Evolutionary conservation across 2,113 vertebrate species (phyloP).

Genomic region (Gavia stellata): DNA sequence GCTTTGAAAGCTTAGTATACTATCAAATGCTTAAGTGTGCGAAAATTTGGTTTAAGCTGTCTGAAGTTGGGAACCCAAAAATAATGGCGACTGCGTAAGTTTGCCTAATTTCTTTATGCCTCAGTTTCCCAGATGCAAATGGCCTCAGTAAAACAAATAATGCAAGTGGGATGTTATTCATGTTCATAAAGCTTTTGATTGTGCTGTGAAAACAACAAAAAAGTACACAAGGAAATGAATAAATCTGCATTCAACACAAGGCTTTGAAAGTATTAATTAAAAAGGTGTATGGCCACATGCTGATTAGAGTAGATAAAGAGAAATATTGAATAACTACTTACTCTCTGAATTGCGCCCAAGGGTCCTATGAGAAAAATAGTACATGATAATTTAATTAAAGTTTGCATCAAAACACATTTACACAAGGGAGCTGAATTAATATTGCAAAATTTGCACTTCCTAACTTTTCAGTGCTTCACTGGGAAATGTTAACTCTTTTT

Average conservation of each 20-base stretch:
- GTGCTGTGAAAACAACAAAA: neutral
- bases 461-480: neutral
- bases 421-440: neutral
- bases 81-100: neutral
- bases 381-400: conserved; percentile 56
- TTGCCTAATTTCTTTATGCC: neutral
- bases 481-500: neutral
- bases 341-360: conserved; percentile 10
- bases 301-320: conserved; percentile 38
- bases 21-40: neutral
- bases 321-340: conserved; percentile 38
- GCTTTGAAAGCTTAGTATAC: neutral
- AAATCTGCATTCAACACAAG: neutral
- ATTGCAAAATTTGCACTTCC: neutral
- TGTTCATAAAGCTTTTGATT: neutral
- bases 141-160: neutral
- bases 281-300: conserved; percentile 32
- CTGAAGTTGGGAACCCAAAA: neutral
- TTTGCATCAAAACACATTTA: conserved; percentile 40
- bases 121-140: neutral
- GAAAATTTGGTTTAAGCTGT: neutral
- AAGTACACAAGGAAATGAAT: neutral
- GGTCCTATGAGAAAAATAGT: conserved; percentile 38
- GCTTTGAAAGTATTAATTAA: conserved; percentile 50
- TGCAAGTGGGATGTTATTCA: neutral